Base-by-base conservation (phyloP, 2,113 vertebrate species). In the Anthoscopus minutus region DNA sequence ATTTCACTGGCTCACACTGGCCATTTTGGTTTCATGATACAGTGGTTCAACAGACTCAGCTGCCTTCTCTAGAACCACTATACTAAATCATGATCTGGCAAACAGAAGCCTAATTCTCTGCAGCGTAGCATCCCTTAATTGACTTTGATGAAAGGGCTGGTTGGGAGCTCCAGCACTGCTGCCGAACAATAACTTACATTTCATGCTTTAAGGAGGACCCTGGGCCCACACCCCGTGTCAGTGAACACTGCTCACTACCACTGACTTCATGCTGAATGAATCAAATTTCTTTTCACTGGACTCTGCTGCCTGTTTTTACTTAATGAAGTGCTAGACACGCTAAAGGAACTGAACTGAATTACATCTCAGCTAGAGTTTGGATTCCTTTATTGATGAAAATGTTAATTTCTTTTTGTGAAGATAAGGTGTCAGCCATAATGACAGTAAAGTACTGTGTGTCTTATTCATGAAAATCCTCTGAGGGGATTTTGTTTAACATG, bases 301-400 rank as follows among this genome's bases (percentile, higher is more conserved):
- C 76, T 84, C 57, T 64, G 82, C 37, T 3, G 69, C 51, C 86
- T 94, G 69, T 64, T 94, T 94, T 96, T 74, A 97, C 56, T 94
- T 96, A 96, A 97, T 95, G 94, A 97, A 96, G 89, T 96, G 82
- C 54, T 88, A 87, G 82, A 86, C 69, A 77, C 1, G 33, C 94
- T 93, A 84, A 95, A 93, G 76, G 76, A 97, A 93, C 65, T 74
- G 71, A 90, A 95, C 60, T 92, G 92, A 96, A 94, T 93, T 93
- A 86, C 72, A 53, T 81, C 91, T 86, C 95, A 94, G 85, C 92
- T 89, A 95, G 92, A 95, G 82, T 89, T 88, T 94, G 88, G 69
- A 93, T 87, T 87, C 69, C 64, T 89, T 93, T 93, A 94, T 95
- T 95, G 94, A 96, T 81, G 88, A 89, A 88, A 93, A 93, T 84